Evolutionary conservation across 2,888 invertebrate species (phyloP).

Genomic region (Acanthosepion lycidas): DNA sequence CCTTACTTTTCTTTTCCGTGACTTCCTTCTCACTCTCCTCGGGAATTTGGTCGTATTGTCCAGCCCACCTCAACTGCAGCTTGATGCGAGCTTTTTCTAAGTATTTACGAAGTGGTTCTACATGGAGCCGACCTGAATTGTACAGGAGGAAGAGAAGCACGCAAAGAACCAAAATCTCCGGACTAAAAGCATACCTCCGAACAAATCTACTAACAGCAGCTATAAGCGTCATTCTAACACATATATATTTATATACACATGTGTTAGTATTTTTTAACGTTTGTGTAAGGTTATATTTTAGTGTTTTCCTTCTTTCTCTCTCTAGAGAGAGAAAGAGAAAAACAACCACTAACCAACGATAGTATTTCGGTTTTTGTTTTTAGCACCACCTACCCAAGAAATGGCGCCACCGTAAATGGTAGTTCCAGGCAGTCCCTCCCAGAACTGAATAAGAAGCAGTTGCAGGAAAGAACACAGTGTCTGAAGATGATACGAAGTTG

Average conservation of each 20-base stretch:
- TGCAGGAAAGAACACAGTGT: background rate
- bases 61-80: slow-evolving; percentile 54
- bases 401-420: background rate
- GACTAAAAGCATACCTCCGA: slow-evolving; percentile 63
- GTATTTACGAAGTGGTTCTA: slow-evolving; percentile 61
- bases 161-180: slow-evolving; percentile 62
- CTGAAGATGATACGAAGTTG: background rate
- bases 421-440: slow-evolving; percentile 21
- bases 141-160: slow-evolving; percentile 62
- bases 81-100: slow-evolving; percentile 55
- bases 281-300: background rate
- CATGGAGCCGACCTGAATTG: slow-evolving; percentile 59
- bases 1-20: slow-evolving; percentile 57
- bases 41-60: slow-evolving; percentile 50
- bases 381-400: background rate
- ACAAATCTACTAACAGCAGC: slow-evolving; percentile 58
- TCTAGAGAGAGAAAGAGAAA: background rate
- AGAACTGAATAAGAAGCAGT: background rate
- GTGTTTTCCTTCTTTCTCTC: background rate
- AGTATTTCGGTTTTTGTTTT: background rate
- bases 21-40: slow-evolving; percentile 49
- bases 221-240: slow-evolving; percentile 55
- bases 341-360: background rate
- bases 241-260: background rate
- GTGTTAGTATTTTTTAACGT: background rate